Conservation (phyloP, 2,797 vertebrate genomes). For the Amazona finschi region DNA sequence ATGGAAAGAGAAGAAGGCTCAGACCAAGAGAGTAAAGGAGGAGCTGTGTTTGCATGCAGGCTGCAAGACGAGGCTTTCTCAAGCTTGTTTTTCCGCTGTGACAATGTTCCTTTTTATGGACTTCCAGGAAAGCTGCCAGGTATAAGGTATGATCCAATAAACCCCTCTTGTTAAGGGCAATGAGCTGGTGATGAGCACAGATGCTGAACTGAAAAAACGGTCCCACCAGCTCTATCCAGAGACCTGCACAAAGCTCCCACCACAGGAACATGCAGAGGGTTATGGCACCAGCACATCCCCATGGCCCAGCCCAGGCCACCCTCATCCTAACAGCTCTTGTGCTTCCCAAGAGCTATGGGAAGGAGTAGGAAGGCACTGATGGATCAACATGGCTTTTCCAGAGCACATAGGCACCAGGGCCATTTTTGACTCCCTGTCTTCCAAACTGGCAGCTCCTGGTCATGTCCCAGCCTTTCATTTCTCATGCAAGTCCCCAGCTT, state of each 20-base stretch:
- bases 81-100: background rate
- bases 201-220: background rate
- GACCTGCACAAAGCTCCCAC: background rate
- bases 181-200: background rate
- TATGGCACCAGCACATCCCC: background rate
- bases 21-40: background rate
- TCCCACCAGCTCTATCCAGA: background rate
- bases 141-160: background rate
- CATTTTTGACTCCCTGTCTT: background rate
- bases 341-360: background rate
- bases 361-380: background rate
- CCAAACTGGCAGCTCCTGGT: background rate
- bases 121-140: slow-evolving; percentile 9
- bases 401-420: background rate
- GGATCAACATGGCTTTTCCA: background rate
- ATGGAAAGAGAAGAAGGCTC: background rate
- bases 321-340: background rate
- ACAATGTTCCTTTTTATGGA: background rate
- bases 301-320: background rate
- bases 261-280: background rate
- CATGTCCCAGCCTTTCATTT: background rate
- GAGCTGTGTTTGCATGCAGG: background rate
- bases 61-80: slow-evolving; percentile 4
- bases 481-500: background rate
- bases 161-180: background rate